These are phyloP conservation scores for Poeciliopsis presidionis DNA, from an alignment of 2,797 vertebrate species.

Conservation along the genomic window DNA sequence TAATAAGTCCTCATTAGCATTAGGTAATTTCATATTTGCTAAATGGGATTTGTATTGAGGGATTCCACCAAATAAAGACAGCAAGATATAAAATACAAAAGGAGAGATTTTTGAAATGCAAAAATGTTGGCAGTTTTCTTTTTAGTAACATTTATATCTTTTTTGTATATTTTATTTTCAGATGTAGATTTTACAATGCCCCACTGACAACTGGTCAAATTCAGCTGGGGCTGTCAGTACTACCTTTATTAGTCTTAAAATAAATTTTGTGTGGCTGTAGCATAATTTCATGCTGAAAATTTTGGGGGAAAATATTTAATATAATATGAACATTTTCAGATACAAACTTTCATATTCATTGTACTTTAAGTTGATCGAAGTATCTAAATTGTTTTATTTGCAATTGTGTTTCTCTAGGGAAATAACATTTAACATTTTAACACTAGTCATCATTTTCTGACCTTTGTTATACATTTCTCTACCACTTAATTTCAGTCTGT, in stretches of 20 bases:
- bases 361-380: neutral
- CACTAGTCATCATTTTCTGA: neutral
- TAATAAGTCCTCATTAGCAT: constrained; percentile 60
- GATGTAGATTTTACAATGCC: constrained; percentile 19
- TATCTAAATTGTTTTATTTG: neutral
- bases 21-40: constrained; percentile 52
- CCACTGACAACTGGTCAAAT: constrained; percentile 20
- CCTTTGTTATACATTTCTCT: neutral
- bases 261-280: neutral
- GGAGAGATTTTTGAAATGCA: constrained; percentile 27
- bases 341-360: neutral
- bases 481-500: neutral
- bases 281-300: neutral
- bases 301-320: neutral
- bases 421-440: neutral
- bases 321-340: neutral
- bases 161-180: constrained; percentile 23
- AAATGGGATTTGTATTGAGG: constrained; percentile 55
- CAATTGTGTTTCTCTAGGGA: too few species aligned
- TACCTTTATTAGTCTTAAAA: constrained; percentile 2
- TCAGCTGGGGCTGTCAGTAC: neutral
- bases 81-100: constrained; percentile 12
- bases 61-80: constrained; percentile 22
- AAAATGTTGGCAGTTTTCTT: constrained; percentile 7
- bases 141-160: neutral